Evolutionary conservation across 2,888 invertebrate genomes (phyloP).

Genomic region (Tenodera sinensis): DNA sequence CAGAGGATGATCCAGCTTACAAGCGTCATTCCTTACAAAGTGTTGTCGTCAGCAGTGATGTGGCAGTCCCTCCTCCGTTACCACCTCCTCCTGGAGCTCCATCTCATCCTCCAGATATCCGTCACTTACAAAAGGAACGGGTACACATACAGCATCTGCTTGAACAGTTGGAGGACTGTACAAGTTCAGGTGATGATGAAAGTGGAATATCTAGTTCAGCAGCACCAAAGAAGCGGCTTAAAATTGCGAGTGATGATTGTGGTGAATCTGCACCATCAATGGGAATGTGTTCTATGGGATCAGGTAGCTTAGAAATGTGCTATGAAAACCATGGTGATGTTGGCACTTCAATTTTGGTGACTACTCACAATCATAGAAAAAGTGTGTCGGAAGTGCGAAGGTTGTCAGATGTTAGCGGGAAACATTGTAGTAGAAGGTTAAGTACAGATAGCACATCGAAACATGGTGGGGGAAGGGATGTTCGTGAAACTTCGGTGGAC

Average conservation of each 20-base stretch:
- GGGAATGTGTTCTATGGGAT: neutral
- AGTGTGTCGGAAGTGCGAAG: slow-evolving; percentile 48
- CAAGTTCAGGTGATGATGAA: slow-evolving; percentile 63
- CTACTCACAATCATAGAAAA: slow-evolving; percentile 31
- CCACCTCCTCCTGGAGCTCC: slow-evolving; percentile 43
- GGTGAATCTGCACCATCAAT: slow-evolving; percentile 7
- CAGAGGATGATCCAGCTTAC: slow-evolving; percentile 43
- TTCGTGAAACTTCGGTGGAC: slow-evolving; percentile 22
- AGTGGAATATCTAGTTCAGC: slow-evolving; percentile 49
- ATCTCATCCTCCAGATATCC: slow-evolving; percentile 54
- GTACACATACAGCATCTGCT: slow-evolving; percentile 53
- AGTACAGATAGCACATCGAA: slow-evolving; percentile 47
- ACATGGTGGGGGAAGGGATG: slow-evolving; percentile 11
- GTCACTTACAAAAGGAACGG: slow-evolving; percentile 66
- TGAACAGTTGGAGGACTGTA: slow-evolving; percentile 63
- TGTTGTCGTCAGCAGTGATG: slow-evolving; percentile 44
- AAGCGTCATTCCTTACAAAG: slow-evolving; percentile 53
- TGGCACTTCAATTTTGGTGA: slow-evolving; percentile 16
- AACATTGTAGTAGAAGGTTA: slow-evolving; percentile 47
- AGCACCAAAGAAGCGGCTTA: slow-evolving; percentile 63
- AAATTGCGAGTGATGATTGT: slow-evolving; percentile 43
- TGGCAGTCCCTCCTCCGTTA: slow-evolving; percentile 39
- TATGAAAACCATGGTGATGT: slow-evolving; percentile 23
- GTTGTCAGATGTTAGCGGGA: slow-evolving; percentile 48
- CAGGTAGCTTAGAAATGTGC: slow-evolving; percentile 17